Percentiles rank a stretch among this genome's conserved stretches.
These are phyloP conservation scores for Taxidea taxus DNA, from an alignment of 2,113 vertebrate genomes.

Conservation along the genomic window DNA sequence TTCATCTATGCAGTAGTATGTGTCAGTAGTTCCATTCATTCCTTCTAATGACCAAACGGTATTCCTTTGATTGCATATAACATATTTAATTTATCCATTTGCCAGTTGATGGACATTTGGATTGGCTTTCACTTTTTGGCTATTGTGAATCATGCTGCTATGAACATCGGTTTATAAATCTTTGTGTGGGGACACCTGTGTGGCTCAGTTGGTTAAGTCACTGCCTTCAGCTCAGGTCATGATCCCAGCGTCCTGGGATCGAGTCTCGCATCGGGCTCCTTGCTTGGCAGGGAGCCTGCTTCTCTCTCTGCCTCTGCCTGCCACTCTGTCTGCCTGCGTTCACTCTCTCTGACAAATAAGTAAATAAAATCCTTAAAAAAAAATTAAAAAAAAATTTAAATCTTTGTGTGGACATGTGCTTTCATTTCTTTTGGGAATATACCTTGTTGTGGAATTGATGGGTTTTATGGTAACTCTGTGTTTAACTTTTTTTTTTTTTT, in stretches of 20 bases:
- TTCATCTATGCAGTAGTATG: fast-evolving
- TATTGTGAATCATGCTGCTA: background rate
- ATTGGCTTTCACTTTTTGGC: background rate
- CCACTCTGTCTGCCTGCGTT: no score
- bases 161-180: background rate
- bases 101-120: background rate
- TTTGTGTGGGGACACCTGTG: no score
- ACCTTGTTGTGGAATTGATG: background rate
- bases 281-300: no score
- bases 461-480: background rate
- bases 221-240: no score
- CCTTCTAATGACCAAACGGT: background rate
- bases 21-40: background rate
- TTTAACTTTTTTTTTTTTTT: background rate
- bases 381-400: no score
- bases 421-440: background rate
- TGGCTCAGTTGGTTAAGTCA: no score
- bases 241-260: no score
- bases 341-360: no score
- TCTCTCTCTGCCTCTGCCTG: no score
- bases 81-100: background rate
- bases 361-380: no score
- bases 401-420: background rate
- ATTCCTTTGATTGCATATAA: background rate
- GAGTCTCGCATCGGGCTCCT: no score